Evolutionary conservation across 2,113 vertebrate genomes (phyloP), one percentile per base, ranked within the genome.

Genomic region (Thinocorus orbignyianus): DNA sequence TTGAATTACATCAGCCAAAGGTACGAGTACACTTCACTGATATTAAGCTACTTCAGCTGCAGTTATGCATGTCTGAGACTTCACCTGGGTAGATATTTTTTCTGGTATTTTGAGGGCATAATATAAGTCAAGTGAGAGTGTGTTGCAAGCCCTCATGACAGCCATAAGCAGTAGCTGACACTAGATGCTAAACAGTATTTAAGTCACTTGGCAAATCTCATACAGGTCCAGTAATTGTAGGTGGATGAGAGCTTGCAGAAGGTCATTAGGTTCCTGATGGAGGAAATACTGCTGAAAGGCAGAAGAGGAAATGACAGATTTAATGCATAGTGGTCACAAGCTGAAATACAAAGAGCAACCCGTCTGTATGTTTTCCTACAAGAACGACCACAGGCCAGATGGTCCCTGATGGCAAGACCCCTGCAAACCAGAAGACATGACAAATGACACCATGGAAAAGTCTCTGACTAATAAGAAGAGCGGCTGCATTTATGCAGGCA

Each of bases 261-360:
- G 33, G 83, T 95, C 96, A 91, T 92, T 81, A 76, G 93, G 73
- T 76, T 95, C 81, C 84, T 81, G 93, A 96, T 95, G 93, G 72
- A 97, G 95, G 95, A 97, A 97, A 91, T n/a, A 25, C 61, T 0
- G 77, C 91, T 97, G 95, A 97, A 95, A 96, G 89, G 94, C 94
- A 89, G 94, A 85, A 84, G 81, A 85, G 91, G 96, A 95, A 96
- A 95, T 89, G 95, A 96, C 93, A 95, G 91, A 89, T 96, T 93
- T 87, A 93, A 76, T 92, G 89, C 93, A 83, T 3, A 55, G 83
- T 31, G 80, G 61, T 87, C 84, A 79, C 61, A 84, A 76, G 87
- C 89, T 89, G 42, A 86, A 74, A 83, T 91, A 92, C 83, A 69
- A 94, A 93, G 86, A 86, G 86, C 42, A 71, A 30, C 55, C 0